Evolutionary conservation across 2,113 vertebrate genomes (phyloP).

Genomic region (Cynopterus brachyotis): DNA sequence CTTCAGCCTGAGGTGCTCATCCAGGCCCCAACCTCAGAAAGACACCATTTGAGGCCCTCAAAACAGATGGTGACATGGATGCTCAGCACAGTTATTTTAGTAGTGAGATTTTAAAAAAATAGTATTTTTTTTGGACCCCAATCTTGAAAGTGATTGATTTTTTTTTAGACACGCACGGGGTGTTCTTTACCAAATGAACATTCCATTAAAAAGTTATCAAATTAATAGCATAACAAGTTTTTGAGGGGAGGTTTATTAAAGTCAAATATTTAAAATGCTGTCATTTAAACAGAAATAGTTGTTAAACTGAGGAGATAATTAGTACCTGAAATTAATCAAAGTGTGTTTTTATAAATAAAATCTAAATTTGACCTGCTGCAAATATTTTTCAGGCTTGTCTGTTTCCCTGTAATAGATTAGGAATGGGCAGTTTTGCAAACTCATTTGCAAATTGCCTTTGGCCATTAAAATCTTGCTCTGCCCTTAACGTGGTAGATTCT

Average conservation of each 20-base stretch:
- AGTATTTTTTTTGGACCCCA: background rate
- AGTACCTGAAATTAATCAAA: slow-evolving; percentile 78
- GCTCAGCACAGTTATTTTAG: background rate
- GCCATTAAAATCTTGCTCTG: background rate
- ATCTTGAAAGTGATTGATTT: background rate
- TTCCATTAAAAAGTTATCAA: slow-evolving; percentile 64
- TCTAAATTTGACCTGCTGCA: slow-evolving; percentile 49
- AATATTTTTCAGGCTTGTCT: slow-evolving; percentile 43
- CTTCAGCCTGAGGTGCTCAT: background rate
- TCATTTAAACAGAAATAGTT: slow-evolving; percentile 74
- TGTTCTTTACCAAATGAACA: slow-evolving; percentile 63
- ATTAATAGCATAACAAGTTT: slow-evolving; percentile 75
- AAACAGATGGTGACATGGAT: background rate
- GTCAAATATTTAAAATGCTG: slow-evolving; percentile 76
- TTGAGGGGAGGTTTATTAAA: slow-evolving; percentile 70
- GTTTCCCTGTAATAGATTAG: background rate
- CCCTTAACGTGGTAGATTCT: background rate
- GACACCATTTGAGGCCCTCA: too few species aligned
- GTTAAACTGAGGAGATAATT: slow-evolving; percentile 74
- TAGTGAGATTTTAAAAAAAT: background rate
- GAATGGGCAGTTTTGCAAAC: slow-evolving; percentile 28
- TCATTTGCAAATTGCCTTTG: slow-evolving; percentile 12
- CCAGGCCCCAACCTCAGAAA: background rate
- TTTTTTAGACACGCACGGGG: background rate
- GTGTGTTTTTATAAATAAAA: slow-evolving; percentile 69